Base-by-base conservation (phyloP, 1,140 invertebrate genomes). In the Leptinotarsa texana region DNA sequence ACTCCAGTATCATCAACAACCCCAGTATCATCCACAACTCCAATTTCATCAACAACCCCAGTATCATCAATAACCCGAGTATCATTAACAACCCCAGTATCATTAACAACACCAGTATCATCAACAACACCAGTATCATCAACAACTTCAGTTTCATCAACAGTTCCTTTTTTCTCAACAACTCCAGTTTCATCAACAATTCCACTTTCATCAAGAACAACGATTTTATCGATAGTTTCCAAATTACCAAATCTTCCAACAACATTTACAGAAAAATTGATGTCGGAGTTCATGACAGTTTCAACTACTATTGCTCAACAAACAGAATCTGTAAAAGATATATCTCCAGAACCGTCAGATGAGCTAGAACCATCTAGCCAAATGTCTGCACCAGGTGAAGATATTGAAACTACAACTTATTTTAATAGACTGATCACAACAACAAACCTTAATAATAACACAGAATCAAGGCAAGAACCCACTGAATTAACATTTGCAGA, bases 311-410 rank as follows among this genome's bases (percentile, higher is more conserved):
- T 42, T 42, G 33, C 51, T 17, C 17, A 57, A 15, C 51, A 15
- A 57, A 57, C 51, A 17, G 51, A 15, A 57, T 0, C 22, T 18
- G 6, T 17, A 8, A 15, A 65, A 65, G 6, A 15, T 21, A 65
- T 21, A 33, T 24, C 21, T 65, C 17, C 21, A n/a, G 8, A 65
- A 22, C 18, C 22, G 11, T 15, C 15, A 65, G 21, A 65, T 13
- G 21, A 22, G 13, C 21, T 21, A 65, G n/a, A 65, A 33, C 21
- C 63, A 65, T 18, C 63, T 21, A 65, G 18, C 4, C 63, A 69
- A 47, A 47, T 69, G 17, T 33, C 67, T 3, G 42, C 77, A 77
- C 81, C 74, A 42, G 48, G 33, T 47, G 15, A 13, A 47, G 24
- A 63, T 70, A 75, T 33, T 21, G 61, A 73, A 70, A 70, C 67